phyloP scores from a whole-genome alignment of 2,888 invertebrate genomes.

The Galeopsomyia nigrocyanea region DNA sequence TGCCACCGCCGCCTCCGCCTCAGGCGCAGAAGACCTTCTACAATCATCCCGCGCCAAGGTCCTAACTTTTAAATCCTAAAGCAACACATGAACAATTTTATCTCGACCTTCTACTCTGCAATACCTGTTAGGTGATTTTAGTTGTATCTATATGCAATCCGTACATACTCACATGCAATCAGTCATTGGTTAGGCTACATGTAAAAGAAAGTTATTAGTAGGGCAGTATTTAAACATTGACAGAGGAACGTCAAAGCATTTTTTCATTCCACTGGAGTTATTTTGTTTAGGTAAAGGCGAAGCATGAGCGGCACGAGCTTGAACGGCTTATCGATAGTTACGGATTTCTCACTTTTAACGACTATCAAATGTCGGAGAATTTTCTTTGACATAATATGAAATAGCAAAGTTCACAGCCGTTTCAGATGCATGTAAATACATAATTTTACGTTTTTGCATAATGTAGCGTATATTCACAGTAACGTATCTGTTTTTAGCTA shows the following conservation, averaged over 20 bases:
- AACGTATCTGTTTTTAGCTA: constrained; percentile 56
- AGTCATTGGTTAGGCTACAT: not conserved
- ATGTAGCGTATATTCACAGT: constrained; percentile 53
- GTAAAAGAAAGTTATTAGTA: not conserved
- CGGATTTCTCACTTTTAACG: constrained; percentile 13
- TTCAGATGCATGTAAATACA: constrained; percentile 52
- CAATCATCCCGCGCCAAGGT: constrained; percentile 60
- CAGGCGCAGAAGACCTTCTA: constrained; percentile 57
- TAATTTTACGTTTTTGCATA: constrained; percentile 58
- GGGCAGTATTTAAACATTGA: not conserved
- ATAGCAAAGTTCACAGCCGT: not conserved
- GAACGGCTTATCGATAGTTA: too few species aligned
- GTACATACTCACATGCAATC: not conserved
- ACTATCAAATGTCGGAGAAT: not conserved
- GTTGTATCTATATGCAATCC: constrained; percentile 1
- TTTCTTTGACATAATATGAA: too few species aligned
- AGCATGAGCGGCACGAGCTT: too few species aligned
- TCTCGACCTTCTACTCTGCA: constrained; percentile 5
- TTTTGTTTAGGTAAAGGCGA: not conserved
- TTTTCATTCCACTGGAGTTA: constrained; percentile 34
- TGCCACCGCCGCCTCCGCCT: constrained; percentile 52
- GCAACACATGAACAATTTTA: not conserved
- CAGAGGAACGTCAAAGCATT: not conserved
- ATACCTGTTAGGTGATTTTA: not conserved
- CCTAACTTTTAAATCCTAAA: constrained; percentile 53